Conservation (phyloP, 2,113 vertebrate species). For the Dasyurus viverrinus region DNA sequence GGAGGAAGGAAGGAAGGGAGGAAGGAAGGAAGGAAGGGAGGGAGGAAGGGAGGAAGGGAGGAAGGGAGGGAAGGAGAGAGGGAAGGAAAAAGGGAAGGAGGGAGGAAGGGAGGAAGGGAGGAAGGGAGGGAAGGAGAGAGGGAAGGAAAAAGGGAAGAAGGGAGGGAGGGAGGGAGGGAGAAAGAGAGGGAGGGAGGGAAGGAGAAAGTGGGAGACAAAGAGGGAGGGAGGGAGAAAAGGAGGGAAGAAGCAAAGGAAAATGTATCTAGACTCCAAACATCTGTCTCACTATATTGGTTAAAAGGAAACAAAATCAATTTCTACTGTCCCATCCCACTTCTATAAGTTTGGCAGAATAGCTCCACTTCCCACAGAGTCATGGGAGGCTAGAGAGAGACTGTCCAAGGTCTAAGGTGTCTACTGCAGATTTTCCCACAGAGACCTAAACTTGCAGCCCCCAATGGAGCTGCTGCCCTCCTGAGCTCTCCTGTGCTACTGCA, state of each 20-base stretch:
- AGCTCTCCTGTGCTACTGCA: not conserved
- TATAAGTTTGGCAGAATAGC: not conserved
- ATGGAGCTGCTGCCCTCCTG: accelerated
- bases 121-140: too few species aligned
- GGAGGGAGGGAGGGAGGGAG: too few species aligned
- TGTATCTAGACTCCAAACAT: not conserved
- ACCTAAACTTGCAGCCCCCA: not conserved
- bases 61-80: too few species aligned
- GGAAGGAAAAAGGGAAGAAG: too few species aligned
- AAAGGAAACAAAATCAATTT: not conserved
- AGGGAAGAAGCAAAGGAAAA: not conserved
- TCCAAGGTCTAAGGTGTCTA: not conserved
- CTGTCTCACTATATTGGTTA: not conserved
- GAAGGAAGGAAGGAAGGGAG: not conserved
- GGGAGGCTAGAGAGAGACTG: not conserved
- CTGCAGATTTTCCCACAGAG: not conserved
- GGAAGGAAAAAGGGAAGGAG: too few species aligned
- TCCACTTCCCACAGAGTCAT: not conserved
- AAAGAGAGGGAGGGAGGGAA: too few species aligned
- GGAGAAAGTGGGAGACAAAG: too few species aligned
- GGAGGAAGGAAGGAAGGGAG: too few species aligned
- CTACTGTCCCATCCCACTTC: accelerated
- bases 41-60: too few species aligned
- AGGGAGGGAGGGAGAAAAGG: too few species aligned
- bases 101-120: too few species aligned